A percentile compares a stretch with the other conserved stretches of the same genome.
phyloP scores from a whole-genome alignment of 2,113 vertebrate species.

The Phodopus roborovskii region DNA sequence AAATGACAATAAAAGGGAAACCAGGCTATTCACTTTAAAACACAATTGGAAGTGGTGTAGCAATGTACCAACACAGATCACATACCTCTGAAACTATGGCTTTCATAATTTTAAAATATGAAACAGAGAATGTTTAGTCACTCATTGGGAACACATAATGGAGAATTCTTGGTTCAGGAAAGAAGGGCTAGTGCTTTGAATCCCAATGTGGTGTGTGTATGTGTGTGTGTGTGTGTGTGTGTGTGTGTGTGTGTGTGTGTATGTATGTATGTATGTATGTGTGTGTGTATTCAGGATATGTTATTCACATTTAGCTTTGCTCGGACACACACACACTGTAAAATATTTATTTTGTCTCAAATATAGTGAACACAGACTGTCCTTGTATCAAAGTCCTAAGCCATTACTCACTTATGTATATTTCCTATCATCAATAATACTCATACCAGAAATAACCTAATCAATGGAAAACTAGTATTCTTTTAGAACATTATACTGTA shows the following conservation, averaged over 20 bases:
- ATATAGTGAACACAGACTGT: background rate
- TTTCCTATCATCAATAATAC: background rate
- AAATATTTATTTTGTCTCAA: constrained; percentile 1
- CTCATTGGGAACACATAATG: background rate
- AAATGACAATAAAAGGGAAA: background rate
- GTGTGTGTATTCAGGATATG: background rate
- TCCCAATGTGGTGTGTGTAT: background rate
- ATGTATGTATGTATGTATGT: background rate
- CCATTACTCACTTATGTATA: background rate
- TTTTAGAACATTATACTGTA: constrained; percentile 42
- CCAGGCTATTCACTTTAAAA: background rate
- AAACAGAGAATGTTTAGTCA: background rate
- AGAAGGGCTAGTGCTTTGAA: background rate
- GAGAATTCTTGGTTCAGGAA: background rate
- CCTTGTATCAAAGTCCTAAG: background rate
- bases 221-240: background rate
- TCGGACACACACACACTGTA: background rate
- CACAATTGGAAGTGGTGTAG: background rate
- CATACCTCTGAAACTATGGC: background rate
- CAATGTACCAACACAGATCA: background rate
- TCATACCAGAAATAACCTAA: constrained; percentile 20
- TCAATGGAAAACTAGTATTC: background rate
- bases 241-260: background rate
- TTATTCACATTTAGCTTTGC: background rate
- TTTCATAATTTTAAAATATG: background rate